A percentile compares a stretch with the other conserved stretches of the same genome.
These are phyloP conservation scores for Drosophila emarginata DNA, from an alignment of 2,888 invertebrate species.

Conservation along the genomic window DNA sequence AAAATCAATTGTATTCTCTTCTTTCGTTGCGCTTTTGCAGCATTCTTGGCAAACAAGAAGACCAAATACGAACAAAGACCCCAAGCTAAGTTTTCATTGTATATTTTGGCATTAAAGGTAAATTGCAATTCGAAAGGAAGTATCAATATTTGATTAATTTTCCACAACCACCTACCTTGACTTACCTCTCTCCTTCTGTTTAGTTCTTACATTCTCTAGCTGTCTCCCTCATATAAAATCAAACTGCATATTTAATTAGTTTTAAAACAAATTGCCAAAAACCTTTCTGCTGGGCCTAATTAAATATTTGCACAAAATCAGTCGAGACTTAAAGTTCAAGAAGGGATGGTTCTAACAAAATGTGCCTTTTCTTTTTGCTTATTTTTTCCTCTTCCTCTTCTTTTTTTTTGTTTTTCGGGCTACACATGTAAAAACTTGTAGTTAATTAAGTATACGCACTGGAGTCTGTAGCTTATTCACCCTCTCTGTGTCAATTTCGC, in stretches of 20 bases:
- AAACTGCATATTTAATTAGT: constrained; percentile 52
- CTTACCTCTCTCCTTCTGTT: neutral
- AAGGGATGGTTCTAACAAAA: constrained; percentile 16
- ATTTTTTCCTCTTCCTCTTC: neutral
- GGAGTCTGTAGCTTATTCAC: constrained; percentile 36
- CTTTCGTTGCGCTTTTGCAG: constrained; percentile 60
- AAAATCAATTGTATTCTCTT: constrained; percentile 36
- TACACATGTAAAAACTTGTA: constrained; percentile 49
- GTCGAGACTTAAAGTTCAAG: constrained; percentile 6
- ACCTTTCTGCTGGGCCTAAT: constrained; percentile 41
- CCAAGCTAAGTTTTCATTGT: constrained; percentile 7
- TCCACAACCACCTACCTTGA: constrained; percentile 18
- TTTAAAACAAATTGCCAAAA: constrained; percentile 25
- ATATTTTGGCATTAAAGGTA: constrained; percentile 24
- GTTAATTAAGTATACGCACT: constrained; percentile 72
- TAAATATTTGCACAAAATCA: constrained; percentile 67
- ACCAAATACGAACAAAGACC: neutral
- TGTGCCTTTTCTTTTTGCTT: constrained; percentile 13
- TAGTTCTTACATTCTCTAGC: neutral
- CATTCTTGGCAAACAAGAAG: constrained; percentile 35
- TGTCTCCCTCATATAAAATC: constrained; percentile 12
- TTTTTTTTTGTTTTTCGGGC: constrained; percentile 11
- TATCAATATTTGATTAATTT: constrained; percentile 58
- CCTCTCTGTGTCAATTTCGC: neutral
- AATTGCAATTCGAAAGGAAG: constrained; percentile 50